Evolutionary conservation across 2,113 vertebrate species (phyloP), one percentile per base, ranked within the genome.

Genomic region (Barbus barbus): DNA sequence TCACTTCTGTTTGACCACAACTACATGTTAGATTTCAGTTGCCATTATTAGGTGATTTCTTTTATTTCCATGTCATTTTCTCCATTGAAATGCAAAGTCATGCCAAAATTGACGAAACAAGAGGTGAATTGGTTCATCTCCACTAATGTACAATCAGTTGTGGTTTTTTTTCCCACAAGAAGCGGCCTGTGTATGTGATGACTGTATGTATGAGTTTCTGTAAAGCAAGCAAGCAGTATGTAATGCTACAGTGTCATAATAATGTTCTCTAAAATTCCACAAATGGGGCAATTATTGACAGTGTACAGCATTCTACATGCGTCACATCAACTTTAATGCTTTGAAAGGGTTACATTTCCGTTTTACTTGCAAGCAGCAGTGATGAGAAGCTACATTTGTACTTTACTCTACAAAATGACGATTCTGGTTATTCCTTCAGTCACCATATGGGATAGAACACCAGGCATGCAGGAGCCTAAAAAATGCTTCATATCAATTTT

Each of bases 81-180:
- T 84, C 51, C 63, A 83, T 85, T 86, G 82, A 89, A 88, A 88
- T 86, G 83, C 85, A 90, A 89, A 84, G 85, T 90, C 90, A 91
- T 78, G 87, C 85, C 85, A 85, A 88, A 87, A 82, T 86, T 82
- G 81, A 87, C 83, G 51, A 90, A 89, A 75, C 86, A 85, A 84
- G 85, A 56, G 88, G 87, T 83, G 81, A 82, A 81, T 69, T 79
- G 80, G 33, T 84, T 85, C 74, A 87, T 86, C 83, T 78, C 87
- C 78, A 84, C 81, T 87, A 76, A 60, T 24, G 88, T 92, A 93
- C 92, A 93, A 93, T 94, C 92, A 92, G 74, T 88, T 86, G 81
- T 81, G 89, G 84, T 88, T 89, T 88, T 93, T 93, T 93, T 92
- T 77, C 1, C 22, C 28, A 28, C 69, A 26, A 73, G 20, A 82